A percentile compares a stretch with the other conserved stretches of the same genome.
phyloP scores from a whole-genome alignment of 2,888 invertebrate species.

The Nemapogon koenigi region DNA sequence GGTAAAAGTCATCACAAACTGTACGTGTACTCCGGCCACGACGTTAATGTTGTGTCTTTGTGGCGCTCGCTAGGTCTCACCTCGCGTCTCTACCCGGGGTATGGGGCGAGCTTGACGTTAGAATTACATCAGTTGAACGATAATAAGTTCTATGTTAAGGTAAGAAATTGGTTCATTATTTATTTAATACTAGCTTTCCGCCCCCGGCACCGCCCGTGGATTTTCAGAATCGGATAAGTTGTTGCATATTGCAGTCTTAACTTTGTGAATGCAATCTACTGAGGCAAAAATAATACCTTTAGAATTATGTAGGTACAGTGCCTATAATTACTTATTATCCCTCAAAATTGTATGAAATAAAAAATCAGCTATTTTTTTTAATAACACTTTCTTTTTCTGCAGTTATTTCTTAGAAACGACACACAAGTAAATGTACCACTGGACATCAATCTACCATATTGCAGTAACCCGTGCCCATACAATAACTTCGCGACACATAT shows the following conservation, averaged over 20 bases:
- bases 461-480: constrained; percentile 69
- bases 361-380: too few relatives aligned
- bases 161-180: constrained; percentile 32
- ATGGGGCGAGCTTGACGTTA: constrained; percentile 75
- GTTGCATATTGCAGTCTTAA: too few relatives aligned
- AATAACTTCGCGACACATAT: constrained; percentile 58
- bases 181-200: too few relatives aligned
- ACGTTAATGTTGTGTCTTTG: constrained; percentile 79
- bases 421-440: constrained; percentile 64
- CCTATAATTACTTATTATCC: too few relatives aligned
- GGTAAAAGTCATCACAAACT: constrained; percentile 59
- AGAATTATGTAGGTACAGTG: too few relatives aligned
- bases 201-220: too few relatives aligned
- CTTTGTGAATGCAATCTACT: too few relatives aligned
- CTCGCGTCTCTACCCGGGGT: constrained; percentile 73
- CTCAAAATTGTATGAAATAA: too few relatives aligned
- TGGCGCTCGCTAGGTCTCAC: constrained; percentile 76
- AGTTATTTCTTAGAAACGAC: constrained; percentile 72
- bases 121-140: constrained; percentile 70
- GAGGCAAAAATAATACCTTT: too few relatives aligned
- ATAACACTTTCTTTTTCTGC: constrained; percentile 21
- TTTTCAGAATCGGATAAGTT: too few relatives aligned
- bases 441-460: constrained; percentile 67
- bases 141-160: constrained; percentile 61
- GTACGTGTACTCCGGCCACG: constrained; percentile 81